Evolutionary conservation across 2,113 vertebrate genomes (phyloP), one percentile per base, ranked within the genome.

Genomic region (Cettia cetti): DNA sequence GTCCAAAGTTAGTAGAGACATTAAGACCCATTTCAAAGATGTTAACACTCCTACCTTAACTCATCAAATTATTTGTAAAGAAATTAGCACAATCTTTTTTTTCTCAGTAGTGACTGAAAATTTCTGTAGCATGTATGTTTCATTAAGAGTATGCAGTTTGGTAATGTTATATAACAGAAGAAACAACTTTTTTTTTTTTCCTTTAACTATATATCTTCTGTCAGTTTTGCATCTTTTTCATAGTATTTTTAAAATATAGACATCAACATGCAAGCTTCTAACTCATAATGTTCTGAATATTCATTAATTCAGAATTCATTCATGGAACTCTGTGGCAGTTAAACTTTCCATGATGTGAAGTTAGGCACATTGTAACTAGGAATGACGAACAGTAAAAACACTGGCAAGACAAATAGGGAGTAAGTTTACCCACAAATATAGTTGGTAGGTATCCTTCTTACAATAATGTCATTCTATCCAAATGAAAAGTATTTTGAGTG

Each of bases 391-490:
- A 28, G 24, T 63, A 37, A 82, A 88, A 89, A 10, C 35, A 64
- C 22, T 42, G 65, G 35, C 23, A 75, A 47, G 23, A 54, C 27
- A 82, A 81, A 31, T 0, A 52, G 19, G 19, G 28, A 52, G 10
- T 59, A 74, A 28, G 17, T 77, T 91, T 81, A 77, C 16, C 12
- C 7, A 56, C 1, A 1, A 8, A 37, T 28, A 8, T 15, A 52
- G 15, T 17, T 4, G 0, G 30, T 40, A 50, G 27, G 12, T 60
- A 40, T n/a, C 10, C 5, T 74, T 14, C 30, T 42, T 64, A 20
- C 1, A 1, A 54, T 59, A n/a, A 24, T 21, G 3, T 45, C 1
- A 1, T 75, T 75, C 19, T n/a, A 28, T 26, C 17, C 19, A 28
- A 19, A 76, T 63, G 11, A 66, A 24, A 75, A 71, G 3, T 63